Conservation (phyloP, 2,888 invertebrate species). For the Heliconius hortense region DNA sequence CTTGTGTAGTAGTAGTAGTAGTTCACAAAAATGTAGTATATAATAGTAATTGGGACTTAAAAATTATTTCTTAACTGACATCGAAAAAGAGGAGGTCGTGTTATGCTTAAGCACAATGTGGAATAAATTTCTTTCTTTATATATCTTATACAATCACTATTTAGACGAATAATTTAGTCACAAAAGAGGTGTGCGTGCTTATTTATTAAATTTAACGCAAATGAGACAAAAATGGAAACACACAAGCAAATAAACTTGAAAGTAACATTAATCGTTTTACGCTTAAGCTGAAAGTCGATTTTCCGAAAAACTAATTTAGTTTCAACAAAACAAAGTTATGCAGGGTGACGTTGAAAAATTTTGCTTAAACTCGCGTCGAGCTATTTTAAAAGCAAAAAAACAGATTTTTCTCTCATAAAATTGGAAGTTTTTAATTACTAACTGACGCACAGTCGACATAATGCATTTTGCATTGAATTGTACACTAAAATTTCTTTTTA, state of each 20-base stretch:
- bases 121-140: too few species aligned
- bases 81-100: too few species aligned
- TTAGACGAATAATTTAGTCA: too few species aligned
- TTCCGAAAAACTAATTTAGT: slow-evolving; percentile 25
- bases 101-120: too few species aligned
- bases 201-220: too few species aligned
- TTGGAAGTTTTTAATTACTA: slow-evolving; percentile 25
- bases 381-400: slow-evolving; percentile 23
- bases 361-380: slow-evolving; percentile 12
- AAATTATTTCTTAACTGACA: too few species aligned
- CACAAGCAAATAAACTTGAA: background rate
- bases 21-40: too few species aligned
- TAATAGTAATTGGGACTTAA: too few species aligned
- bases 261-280: background rate
- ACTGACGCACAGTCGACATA: slow-evolving; percentile 13
- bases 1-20: too few species aligned
- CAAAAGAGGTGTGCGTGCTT: too few species aligned
- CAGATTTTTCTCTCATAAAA: slow-evolving; percentile 24
- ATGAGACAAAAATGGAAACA: background rate
- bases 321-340: slow-evolving; percentile 28
- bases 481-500: background rate
- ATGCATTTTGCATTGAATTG: background rate
- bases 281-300: background rate
- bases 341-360: slow-evolving; percentile 24
- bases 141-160: too few species aligned